phyloP scores from a whole-genome alignment of 2,113 vertebrate genomes.

The Pampusana beccarii region DNA sequence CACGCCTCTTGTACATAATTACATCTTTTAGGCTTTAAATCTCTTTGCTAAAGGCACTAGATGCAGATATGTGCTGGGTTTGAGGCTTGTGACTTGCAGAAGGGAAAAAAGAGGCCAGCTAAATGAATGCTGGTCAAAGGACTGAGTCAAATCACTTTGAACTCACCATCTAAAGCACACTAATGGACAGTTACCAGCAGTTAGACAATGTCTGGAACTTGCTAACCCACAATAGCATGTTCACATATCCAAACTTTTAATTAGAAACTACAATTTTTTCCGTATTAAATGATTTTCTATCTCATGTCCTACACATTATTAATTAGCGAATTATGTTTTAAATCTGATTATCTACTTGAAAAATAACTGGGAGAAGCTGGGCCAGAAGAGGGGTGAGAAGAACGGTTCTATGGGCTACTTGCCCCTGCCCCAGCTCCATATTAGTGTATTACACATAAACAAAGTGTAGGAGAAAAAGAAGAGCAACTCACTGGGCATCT shows the following conservation, averaged over 20 bases:
- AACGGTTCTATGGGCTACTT: neutral
- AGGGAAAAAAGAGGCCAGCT: neutral
- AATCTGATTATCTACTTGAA: constrained; percentile 18
- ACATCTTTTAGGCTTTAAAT: constrained; percentile 37
- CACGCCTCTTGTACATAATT: constrained; percentile 23
- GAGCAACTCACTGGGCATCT: neutral
- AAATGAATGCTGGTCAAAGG: neutral
- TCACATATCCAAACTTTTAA: neutral
- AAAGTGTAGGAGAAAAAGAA: neutral
- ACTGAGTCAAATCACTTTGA: neutral
- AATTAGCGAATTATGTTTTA: constrained; percentile 2
- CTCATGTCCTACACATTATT: neutral
- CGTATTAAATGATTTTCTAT: neutral
- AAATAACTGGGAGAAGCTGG: neutral
- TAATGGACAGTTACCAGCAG: neutral
- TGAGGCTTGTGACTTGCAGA: neutral
- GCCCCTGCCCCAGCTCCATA: neutral
- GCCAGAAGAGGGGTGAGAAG: neutral
- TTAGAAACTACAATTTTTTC: neutral
- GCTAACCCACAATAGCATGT: neutral
- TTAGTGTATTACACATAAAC: neutral
- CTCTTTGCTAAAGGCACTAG: constrained; percentile 38
- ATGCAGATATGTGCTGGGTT: constrained; percentile 1
- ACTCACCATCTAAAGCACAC: neutral
- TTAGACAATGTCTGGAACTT: neutral